Conservation (phyloP, 2,797 vertebrate species). For the Ibycter americanus region DNA sequence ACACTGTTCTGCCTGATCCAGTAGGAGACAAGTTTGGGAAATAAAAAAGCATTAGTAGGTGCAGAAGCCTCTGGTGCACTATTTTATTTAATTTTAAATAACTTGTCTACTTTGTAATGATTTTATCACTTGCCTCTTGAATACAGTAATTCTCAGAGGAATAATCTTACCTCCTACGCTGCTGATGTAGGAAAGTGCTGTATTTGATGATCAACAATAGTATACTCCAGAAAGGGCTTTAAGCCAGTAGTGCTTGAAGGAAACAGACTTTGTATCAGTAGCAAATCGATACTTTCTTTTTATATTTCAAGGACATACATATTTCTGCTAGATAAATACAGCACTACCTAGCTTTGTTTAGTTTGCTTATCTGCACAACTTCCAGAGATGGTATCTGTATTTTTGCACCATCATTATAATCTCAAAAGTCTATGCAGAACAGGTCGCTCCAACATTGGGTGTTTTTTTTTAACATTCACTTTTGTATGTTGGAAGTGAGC, state of each 20-base stretch:
- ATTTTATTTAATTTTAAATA: slow-evolving; percentile 52
- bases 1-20: neutral
- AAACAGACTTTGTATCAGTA: slow-evolving; percentile 46
- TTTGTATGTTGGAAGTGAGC: neutral
- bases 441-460: neutral
- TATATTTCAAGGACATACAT: slow-evolving; percentile 27
- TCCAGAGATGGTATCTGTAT: slow-evolving; percentile 34
- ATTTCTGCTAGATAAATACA: slow-evolving; percentile 65
- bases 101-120: slow-evolving; percentile 36
- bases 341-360: slow-evolving; percentile 35
- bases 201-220: slow-evolving; percentile 59
- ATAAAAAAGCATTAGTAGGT: neutral
- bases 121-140: slow-evolving; percentile 52
- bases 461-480: neutral
- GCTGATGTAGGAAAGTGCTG: slow-evolving; percentile 33
- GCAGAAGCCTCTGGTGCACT: neutral
- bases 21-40: neutral
- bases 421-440: slow-evolving; percentile 53
- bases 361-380: slow-evolving; percentile 30
- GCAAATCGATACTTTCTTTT: slow-evolving; percentile 58
- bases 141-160: slow-evolving; percentile 36
- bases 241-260: slow-evolving; percentile 16
- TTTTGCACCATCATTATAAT: slow-evolving; percentile 52
- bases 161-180: slow-evolving; percentile 31
- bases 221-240: slow-evolving; percentile 54